Evolutionary conservation across 2,888 invertebrate species (phyloP), one percentile per base, ranked within the genome.

Genomic region (Caenorhabditis panamensis): DNA sequence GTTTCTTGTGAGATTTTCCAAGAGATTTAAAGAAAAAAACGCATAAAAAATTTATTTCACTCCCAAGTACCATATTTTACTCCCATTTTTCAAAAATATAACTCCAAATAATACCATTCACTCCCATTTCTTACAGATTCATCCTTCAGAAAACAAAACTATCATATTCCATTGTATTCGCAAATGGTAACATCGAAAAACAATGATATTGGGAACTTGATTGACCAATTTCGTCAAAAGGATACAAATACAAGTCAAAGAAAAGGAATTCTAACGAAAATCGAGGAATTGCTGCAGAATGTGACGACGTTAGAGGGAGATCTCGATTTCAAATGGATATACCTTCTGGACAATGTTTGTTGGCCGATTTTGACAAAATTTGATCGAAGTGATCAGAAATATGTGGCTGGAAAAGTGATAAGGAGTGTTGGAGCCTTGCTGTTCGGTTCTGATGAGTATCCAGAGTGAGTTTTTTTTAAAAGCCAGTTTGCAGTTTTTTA

Each of bases 161-260:
- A 20, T 73, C 79, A 44, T 79, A 79, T 79, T 73, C 67, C 56
- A 62, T 54, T 62, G 68, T 64, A 53, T 41, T 26, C 20, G 73
- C 13, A 73, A 47, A 79, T 79, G 79, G 68, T 53, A 63, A 54
- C 54, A 66, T 58, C 63, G 51, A 79, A 68, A 58, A 68, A 67
- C 73, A 73, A 79, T 79, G 79, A 79, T 79, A 79, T 79, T 58
- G 56, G 51, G 8, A 44, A 62, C 54, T 64, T 73, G 26, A 63
- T n/a, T n/a, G n/a, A n/a, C n/a, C 61, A 79, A 73, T 62, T 68
- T 56, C 66, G 67, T 22, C 56, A 58, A 51, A 37, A 53, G n/a
- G 73, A 73, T 13, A 49, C 56, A n/a, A n/a, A n/a, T n/a, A n/a
- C n/a, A n/a, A n/a, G n/a, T n/a, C n/a, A n/a, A n/a, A n/a, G n/a